A percentile compares a stretch with the other conserved stretches of the same genome.
Evolutionary conservation across 2,113 vertebrate genomes (phyloP).

Genomic region (Callocephalon fimbriatum): DNA sequence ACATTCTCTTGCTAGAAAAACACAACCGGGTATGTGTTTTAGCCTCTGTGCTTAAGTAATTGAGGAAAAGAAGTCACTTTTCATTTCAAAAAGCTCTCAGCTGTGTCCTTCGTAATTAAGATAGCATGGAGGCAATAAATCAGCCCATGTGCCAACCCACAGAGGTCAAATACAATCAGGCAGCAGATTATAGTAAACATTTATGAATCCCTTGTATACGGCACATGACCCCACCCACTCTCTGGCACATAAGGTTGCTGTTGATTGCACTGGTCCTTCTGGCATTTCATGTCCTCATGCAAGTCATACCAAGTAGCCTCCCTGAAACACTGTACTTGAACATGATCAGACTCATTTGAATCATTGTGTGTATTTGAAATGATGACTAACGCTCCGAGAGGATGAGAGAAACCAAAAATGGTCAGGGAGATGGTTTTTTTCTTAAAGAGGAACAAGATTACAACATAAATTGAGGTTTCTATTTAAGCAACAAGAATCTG

Average conservation of each 20-base stretch:
- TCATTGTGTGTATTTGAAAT: constrained; percentile 59
- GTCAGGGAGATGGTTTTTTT: not conserved
- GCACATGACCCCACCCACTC: constrained; percentile 90
- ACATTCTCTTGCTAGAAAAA: constrained; percentile 1
- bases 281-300: constrained; percentile 75
- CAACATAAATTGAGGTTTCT: constrained; percentile 5
- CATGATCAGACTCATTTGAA: constrained; percentile 80
- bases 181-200: constrained; percentile 91
- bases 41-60: constrained; percentile 35
- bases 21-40: not conserved
- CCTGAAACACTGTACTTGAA: constrained; percentile 68
- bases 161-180: constrained; percentile 87
- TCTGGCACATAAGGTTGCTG: constrained; percentile 81
- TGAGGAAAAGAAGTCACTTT: constrained; percentile 65
- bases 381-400: constrained; percentile 68
- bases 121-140: constrained; percentile 73
- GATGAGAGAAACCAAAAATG: constrained; percentile 55
- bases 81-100: constrained; percentile 63
- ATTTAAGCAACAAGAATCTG: constrained; percentile 8
- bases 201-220: constrained; percentile 90
- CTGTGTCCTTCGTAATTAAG: constrained; percentile 74
- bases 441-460: constrained; percentile 14
- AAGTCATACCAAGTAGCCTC: constrained; percentile 75
- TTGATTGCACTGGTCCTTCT: constrained; percentile 85
- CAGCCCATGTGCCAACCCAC: constrained; percentile 85